Base-by-base conservation (phyloP, 1,140 invertebrate species). In the Bactericera cockerelli region DNA sequence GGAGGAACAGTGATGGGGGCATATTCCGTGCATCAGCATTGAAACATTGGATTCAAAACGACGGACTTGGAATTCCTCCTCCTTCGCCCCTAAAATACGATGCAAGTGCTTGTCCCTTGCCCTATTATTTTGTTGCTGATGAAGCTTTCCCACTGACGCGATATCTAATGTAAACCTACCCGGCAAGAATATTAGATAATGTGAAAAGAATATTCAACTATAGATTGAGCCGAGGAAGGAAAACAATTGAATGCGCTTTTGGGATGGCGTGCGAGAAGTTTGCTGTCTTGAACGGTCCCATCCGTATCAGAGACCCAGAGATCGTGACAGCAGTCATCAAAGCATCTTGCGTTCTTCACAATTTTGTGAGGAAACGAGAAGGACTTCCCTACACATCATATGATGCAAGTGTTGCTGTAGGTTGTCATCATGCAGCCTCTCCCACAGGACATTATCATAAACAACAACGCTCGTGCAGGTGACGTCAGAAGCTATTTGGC, bases 231-330 rank as follows among this genome's bases (percentile, higher is more conserved):
- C 62, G 69, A 49, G 70, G 66, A 38, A 63, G 71, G 60, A 65
- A 69, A 64, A 65, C 63, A 21, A 65, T 72, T 16, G 73, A 75
- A 63, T 70, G 72, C 63, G 63, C 65, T n/a, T 72, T 73, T 66
- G 69, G 69, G 19, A 71, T 73, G 39, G 21, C 61, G 60, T 60
- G 63, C 13, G 21, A 59, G 58, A 62, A 62, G 39, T 62, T 42
- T 13, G 24, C 39, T 26, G 36, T 60, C 54, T 36, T 59, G 33
- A 59, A 60, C 26, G 49, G 55, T 56, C 59, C 60, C 16, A 59
- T 53, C 53, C 21, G 22, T 58, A 61, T 28, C 61, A 54, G 55
- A 55, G 58, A 58, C 56, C 55, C 61, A 56, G 33, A 63, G 61
- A 64, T 56, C 56, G 59, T 63, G 16, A 60, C 49, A 55, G 38